Conservation (phyloP, 2,113 vertebrate genomes). For the Protobothrops flavoviridis region DNA sequence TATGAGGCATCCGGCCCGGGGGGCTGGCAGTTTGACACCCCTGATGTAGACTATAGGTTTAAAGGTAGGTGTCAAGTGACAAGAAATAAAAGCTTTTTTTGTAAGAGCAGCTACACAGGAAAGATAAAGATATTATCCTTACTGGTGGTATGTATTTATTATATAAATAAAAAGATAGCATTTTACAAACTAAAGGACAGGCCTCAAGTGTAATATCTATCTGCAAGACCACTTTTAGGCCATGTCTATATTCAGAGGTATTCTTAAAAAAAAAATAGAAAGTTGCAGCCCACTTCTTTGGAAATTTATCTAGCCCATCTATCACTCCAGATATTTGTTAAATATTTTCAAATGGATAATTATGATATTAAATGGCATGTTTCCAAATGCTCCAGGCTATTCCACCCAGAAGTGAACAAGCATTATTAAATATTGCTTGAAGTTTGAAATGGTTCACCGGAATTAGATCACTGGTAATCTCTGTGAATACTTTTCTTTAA, state of each 20-base stretch:
- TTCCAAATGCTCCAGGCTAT: background rate
- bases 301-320: background rate
- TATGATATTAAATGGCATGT: background rate
- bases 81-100: background rate
- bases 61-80: background rate
- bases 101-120: background rate
- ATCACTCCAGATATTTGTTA: background rate
- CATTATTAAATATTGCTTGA: background rate
- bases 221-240: background rate
- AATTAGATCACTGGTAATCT: background rate
- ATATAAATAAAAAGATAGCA: background rate
- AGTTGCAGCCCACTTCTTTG: background rate
- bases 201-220: background rate
- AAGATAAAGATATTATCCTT: background rate
- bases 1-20: too few species aligned
- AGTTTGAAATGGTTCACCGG: background rate
- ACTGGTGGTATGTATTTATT: background rate
- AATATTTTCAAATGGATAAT: background rate
- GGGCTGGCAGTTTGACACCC: too few species aligned
- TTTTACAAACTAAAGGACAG: background rate
- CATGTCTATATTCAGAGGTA: background rate
- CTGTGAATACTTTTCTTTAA: background rate
- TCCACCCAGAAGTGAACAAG: background rate
- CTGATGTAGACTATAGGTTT: background rate
- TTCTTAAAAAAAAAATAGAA: background rate